These are phyloP conservation scores for Acromyrmex charruanus DNA, from an alignment of 1,140 invertebrate species.

Conservation along the genomic window DNA sequence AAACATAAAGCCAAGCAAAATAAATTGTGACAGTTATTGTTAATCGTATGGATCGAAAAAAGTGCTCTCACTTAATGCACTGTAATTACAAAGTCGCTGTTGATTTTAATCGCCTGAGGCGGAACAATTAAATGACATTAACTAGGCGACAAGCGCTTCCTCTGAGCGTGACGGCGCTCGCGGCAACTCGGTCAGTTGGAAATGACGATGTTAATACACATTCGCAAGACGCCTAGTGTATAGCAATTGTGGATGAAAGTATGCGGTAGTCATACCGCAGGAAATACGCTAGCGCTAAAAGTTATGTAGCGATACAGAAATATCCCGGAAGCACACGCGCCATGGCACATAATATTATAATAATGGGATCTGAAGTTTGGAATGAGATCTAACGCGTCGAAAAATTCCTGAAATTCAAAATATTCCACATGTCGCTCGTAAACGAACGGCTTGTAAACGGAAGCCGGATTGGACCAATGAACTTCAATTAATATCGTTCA, in stretches of 20 bases:
- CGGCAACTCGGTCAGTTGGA: constrained; percentile 40
- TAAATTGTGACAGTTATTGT: neutral
- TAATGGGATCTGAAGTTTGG: neutral
- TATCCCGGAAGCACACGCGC: neutral
- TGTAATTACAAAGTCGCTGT: constrained; percentile 21
- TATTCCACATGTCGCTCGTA: neutral
- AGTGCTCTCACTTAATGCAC: neutral
- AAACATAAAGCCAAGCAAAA: neutral
- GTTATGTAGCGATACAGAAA: neutral
- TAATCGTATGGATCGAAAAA: neutral
- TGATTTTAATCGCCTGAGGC: constrained; percentile 1
- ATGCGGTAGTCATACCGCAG: neutral
- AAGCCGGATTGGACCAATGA: neutral
- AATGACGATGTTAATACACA: constrained; percentile 37
- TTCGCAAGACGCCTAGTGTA: constrained; percentile 9
- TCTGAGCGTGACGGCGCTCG: constrained; percentile 35
- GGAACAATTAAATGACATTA: constrained; percentile 38
- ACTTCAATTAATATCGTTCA: constrained; percentile 22
- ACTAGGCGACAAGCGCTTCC: constrained; percentile 26
- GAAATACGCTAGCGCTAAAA: neutral
- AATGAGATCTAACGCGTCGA: constrained; percentile 3
- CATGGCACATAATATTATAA: neutral
- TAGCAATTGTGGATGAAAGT: constrained; percentile 7
- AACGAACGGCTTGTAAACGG: neutral
- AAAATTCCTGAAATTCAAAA: neutral